Conservation (phyloP, 2,113 vertebrate species). For the Xenopus laevis region DNA sequence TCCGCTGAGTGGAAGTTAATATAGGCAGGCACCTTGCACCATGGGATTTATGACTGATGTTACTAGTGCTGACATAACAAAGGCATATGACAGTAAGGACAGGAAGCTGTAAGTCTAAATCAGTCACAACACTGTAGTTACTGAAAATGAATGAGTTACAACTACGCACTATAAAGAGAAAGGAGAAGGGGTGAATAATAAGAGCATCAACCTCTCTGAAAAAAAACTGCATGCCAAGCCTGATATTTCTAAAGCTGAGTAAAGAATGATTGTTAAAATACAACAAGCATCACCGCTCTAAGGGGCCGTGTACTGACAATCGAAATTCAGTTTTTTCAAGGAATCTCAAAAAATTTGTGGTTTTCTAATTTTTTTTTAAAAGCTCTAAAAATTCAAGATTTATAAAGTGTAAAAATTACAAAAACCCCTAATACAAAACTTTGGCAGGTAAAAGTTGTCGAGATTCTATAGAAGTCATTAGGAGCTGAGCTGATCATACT, state of each 20-base stretch:
- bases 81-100: slow-evolving; percentile 14
- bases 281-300: not conserved
- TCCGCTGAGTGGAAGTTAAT: not conserved
- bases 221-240: not conserved
- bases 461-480: no score
- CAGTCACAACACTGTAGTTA: slow-evolving; percentile 9
- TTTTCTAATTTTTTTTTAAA: no score
- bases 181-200: not conserved
- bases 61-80: slow-evolving; percentile 8
- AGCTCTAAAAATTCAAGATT: no score
- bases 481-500: no score
- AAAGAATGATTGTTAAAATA: not conserved
- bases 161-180: not conserved
- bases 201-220: not conserved
- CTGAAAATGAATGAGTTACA: slow-evolving; percentile 1
- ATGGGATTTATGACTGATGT: slow-evolving; percentile 27
- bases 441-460: no score
- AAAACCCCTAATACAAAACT: no score
- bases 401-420: no score
- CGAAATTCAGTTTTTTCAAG: no score
- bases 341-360: no score
- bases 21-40: slow-evolving; percentile 9
- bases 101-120: not conserved
- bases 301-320: not conserved
- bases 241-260: not conserved